Evolutionary conservation across 2,113 vertebrate genomes (phyloP), one percentile per base, ranked within the genome.

Genomic region (Aphelocoma coerulescens): DNA sequence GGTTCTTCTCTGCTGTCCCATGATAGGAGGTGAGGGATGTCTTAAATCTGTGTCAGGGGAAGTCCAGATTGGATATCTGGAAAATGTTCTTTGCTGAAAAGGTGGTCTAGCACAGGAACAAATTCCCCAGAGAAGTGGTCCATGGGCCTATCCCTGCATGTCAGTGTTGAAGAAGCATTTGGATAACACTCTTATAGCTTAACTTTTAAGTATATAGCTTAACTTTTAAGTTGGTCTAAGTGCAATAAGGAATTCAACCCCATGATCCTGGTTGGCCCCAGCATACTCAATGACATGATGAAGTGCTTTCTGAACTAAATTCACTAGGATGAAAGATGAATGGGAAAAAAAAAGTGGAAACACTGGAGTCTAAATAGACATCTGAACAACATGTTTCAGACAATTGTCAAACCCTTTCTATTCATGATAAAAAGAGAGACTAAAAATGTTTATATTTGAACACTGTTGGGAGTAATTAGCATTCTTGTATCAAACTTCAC

Each of bases 131-230:
- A 11, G 11, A n/a, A 48, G 3, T 7, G 6, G 7, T 21, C 8
- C 20, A 3, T 46, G 35, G 4, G 7, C 11, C 7, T 18, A 7
- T 51, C 22, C 39, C 23, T 1, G 3, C 9, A 18, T 51, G 7
- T 28, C 6, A 6, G 4, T 39, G 37, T 41, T 67, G 18, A 18
- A 43, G 54, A 48, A 57, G 7, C 1, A 5, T 58, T 76, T 80
- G 11, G 43, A n/a, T 15, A 63, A 41, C 0, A 0, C 4, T 54
- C 5, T 77, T 32, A 18, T 4, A 20, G 21, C 24, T 79, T 39
- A 33, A 62, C 3, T 41, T 81, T 62, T 52, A 48, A 17, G 11
- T n/a, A 68, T 4, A 18, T 4, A 20, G 21, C 24, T 79, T 39
- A 33, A 62, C 3, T 41, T 81, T 62, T 52, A 61, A 24, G 16